These are phyloP conservation scores for Chamaea fasciata DNA, from an alignment of 2,113 vertebrate genomes.

Conservation along the genomic window DNA sequence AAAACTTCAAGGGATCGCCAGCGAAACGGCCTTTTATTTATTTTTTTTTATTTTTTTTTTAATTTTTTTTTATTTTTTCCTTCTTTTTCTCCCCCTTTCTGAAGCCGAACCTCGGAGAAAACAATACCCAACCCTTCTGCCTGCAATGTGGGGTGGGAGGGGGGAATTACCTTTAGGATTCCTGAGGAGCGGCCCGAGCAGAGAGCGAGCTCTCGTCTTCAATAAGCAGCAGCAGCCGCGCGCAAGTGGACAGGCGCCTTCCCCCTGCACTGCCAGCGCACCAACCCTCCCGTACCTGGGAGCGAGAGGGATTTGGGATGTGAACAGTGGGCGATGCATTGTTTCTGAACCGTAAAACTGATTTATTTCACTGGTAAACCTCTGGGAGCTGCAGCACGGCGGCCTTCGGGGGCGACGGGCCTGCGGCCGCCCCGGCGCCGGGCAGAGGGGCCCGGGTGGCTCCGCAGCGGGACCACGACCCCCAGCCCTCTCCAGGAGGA, in stretches of 20 bases:
- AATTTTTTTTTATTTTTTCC: too few relatives aligned
- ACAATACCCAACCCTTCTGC: neutral
- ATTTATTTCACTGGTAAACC: neutral
- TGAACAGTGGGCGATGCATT: neutral
- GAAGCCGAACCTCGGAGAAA: neutral
- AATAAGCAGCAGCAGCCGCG: neutral
- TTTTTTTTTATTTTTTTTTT: neutral
- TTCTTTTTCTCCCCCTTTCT: fast-evolving
- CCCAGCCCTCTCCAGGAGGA: neutral
- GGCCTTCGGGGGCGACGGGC: neutral
- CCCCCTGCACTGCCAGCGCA: neutral
- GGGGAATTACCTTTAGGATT: neutral
- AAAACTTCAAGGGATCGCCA: too few relatives aligned
- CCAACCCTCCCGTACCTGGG: neutral
- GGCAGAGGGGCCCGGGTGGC: neutral
- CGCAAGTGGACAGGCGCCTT: neutral
- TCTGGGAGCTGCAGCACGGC: neutral
- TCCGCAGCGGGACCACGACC: neutral
- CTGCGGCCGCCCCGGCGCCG: neutral
- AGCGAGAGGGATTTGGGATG: neutral
- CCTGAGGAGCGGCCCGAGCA: neutral
- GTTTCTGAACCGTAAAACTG: neutral
- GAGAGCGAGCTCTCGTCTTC: neutral
- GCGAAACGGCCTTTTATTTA: too few relatives aligned
- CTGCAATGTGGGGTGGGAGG: neutral